Evolutionary conservation across 2,113 vertebrate species (phyloP), one percentile per base, ranked within the genome.

Genomic region (Mobula birostris): DNA sequence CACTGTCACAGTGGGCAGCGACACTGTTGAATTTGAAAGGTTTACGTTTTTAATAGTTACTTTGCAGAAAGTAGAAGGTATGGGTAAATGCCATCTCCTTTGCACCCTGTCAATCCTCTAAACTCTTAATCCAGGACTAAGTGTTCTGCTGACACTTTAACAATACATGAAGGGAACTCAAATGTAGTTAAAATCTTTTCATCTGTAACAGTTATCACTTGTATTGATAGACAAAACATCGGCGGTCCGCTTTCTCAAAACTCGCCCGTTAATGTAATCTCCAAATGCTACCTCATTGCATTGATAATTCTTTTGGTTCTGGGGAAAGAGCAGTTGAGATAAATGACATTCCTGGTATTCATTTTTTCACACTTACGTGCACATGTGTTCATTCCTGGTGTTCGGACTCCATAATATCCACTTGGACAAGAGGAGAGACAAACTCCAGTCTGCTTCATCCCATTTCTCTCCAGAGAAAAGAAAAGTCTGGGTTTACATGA

Each of bases 401-500:
- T 98, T 95, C 99, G 98, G 83, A 97, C 98, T 96, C 98, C 99
- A 15, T 98, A 99, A 96, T 98, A 99, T 95, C 99, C 98, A 0
- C 96, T 98, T 82, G 98, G 99, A 96, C 99, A 99, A 7, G 98
- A 99, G 95, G 98, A 97, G 96, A 99, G 97, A 96, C 99, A 99
- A 94, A 98, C 98, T 90, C 99, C 99, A 1, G 98, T 98, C 97
- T 99, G 98, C 95, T 98, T 99, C 98, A 99, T 99, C 96, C 98
- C 98, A 95, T 97, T 99, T 96, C 98, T 98, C 97, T 99, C 98
- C 97, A 99, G 97, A 96, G 98, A 98, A 96, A 99, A 98, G 97
- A 99, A 99, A 96, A 98, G 98, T 96, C 98, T 98, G 83, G 98
- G 98, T 96, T 98, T 98, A 97, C 99, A 99, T 95, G 98, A 98